Evolutionary conservation across 2,888 invertebrate genomes (phyloP).

Genomic region (Pedicia rivosa): DNA sequence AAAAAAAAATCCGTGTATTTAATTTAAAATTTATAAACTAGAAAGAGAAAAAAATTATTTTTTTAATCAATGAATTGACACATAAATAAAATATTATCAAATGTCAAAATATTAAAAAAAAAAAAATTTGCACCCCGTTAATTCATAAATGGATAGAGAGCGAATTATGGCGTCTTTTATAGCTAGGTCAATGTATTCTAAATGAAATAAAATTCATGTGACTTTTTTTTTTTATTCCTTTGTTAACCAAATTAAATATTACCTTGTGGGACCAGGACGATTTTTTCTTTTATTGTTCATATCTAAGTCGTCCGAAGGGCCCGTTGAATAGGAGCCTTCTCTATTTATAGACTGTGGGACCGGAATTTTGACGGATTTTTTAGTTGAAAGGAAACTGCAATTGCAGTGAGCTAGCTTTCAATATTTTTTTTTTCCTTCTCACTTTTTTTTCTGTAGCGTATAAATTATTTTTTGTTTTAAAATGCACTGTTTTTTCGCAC

Average conservation of each 20-base stretch:
- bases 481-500: conserved; percentile 4
- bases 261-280: conserved; percentile 64
- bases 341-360: conserved; percentile 13
- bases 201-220: neutral
- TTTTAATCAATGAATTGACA: no score
- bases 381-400: conserved; percentile 3
- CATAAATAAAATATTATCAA: no score
- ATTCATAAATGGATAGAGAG: no score
- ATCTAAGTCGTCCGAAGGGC: conserved; percentile 23
- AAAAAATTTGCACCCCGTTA: no score
- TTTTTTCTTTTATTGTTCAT: conserved; percentile 76
- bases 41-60: no score
- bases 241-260: conserved; percentile 13
- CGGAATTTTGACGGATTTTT: conserved; percentile 16
- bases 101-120: no score
- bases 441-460: neutral
- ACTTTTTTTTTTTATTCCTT: neutral
- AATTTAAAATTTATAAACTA: no score
- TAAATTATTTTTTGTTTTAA: conserved; percentile 1
- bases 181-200: conserved; percentile 5
- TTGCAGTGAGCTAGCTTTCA: neutral
- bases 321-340: conserved; percentile 14
- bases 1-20: no score
- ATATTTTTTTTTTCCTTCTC: conserved; percentile 2
- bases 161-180: conserved; percentile 4